Percentiles rank a stretch among this genome's conserved stretches.
These are phyloP conservation scores for Acinonyx jubatus DNA, from an alignment of 2,113 vertebrate species.

Conservation along the genomic window DNA sequence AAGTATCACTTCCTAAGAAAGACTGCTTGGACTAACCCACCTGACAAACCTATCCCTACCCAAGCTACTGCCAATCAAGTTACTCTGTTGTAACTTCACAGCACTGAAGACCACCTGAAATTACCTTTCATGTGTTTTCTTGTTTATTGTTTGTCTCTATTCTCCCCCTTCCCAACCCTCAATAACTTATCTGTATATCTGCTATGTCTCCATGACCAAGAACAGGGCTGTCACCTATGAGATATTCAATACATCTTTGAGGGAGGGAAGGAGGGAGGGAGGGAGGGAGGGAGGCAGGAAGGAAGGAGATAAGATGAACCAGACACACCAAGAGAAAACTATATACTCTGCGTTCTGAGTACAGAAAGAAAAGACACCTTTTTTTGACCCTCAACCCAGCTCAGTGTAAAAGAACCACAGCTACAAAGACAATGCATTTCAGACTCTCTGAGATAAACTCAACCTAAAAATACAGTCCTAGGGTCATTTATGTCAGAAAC, in stretches of 20 bases:
- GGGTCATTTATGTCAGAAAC: background rate
- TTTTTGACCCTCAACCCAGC: background rate
- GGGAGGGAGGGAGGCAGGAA: background rate
- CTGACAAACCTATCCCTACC: background rate
- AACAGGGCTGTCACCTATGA: background rate
- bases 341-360: background rate
- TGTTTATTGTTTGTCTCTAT: background rate
- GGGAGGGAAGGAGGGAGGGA: background rate
- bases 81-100: background rate
- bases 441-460: slow-evolving; percentile 5
- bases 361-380: background rate
- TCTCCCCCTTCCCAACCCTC: background rate
- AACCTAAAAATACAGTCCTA: background rate
- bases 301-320: background rate
- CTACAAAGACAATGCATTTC: background rate
- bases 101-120: background rate
- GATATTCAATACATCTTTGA: background rate
- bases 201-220: background rate
- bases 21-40: background rate
- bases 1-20: background rate
- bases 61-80: background rate
- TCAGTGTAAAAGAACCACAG: background rate
- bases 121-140: background rate
- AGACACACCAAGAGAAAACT: background rate
- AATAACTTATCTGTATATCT: background rate